phyloP scores from a whole-genome alignment of 1,140 invertebrate genomes.

The Drosophila bipectinata region DNA sequence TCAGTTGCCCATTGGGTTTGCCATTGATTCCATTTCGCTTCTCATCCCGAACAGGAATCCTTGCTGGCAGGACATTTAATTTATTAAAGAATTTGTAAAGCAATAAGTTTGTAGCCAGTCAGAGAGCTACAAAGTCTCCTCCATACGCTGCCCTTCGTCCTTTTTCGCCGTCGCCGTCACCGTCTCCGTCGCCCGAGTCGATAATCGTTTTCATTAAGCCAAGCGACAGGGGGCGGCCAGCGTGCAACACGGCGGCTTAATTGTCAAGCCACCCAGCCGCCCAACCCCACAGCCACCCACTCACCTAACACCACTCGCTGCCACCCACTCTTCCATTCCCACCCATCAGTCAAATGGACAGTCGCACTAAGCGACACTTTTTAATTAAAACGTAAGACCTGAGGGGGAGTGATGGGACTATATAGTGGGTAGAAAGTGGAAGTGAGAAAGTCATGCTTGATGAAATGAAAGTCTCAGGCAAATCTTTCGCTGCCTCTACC shows the following conservation, averaged over 20 bases:
- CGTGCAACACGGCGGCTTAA: slow-evolving; percentile 62
- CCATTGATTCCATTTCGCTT: slow-evolving; percentile 50
- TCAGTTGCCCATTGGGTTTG: slow-evolving; percentile 12
- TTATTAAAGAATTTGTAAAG: slow-evolving; percentile 82
- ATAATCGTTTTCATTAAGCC: slow-evolving; percentile 79
- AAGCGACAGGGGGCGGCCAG: slow-evolving; percentile 46
- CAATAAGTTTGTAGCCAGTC: slow-evolving; percentile 68
- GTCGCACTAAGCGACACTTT: slow-evolving; percentile 77
- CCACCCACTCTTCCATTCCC: background rate
- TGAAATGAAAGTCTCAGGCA: slow-evolving; percentile 12
- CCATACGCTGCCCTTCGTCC: background rate
- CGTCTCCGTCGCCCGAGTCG: slow-evolving; percentile 32
- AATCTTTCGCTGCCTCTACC: slow-evolving; percentile 36
- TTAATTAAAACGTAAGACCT: slow-evolving; percentile 75
- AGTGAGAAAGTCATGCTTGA: background rate
- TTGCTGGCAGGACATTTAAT: slow-evolving; percentile 69
- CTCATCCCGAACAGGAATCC: slow-evolving; percentile 26
- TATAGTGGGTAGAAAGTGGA: too few relatives aligned
- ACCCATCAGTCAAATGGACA: slow-evolving; percentile 75
- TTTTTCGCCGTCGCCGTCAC: background rate
- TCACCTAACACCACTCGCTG: background rate
- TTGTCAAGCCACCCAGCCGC: slow-evolving; percentile 35
- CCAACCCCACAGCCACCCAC: background rate
- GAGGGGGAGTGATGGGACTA: slow-evolving; percentile 1
- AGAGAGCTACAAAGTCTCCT: slow-evolving; percentile 1